phyloP scores from a whole-genome alignment of 2,113 vertebrate genomes.

The Menidia beryllina region DNA sequence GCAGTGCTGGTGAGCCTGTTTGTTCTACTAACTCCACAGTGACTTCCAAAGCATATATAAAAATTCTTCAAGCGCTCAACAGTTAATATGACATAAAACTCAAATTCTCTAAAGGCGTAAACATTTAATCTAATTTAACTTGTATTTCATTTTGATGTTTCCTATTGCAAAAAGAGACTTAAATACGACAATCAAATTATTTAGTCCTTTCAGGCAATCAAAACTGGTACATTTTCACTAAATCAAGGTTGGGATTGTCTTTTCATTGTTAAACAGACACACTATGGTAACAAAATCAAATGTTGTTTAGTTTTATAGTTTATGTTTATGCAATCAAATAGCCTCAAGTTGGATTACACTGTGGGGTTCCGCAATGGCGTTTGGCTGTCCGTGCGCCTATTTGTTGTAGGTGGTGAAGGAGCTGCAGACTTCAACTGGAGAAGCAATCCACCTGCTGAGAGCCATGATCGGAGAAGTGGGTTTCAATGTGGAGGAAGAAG shows the following conservation, averaged over 20 bases:
- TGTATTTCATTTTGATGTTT: slow-evolving; percentile 3
- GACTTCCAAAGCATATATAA: background rate
- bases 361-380: background rate
- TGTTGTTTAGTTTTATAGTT: background rate
- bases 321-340: background rate
- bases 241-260: too few species aligned
- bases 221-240: too few species aligned
- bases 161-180: background rate
- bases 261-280: too few species aligned
- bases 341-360: background rate
- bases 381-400: background rate
- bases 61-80: too few species aligned
- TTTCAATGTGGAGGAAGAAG: slow-evolving; percentile 89
- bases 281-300: background rate
- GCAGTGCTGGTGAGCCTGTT: slow-evolving; percentile 86
- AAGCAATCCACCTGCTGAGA: slow-evolving; percentile 90
- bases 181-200: background rate
- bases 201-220: too few species aligned
- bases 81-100: too few species aligned
- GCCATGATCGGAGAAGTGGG: slow-evolving; percentile 93
- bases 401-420: slow-evolving; percentile 89
- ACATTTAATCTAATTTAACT: background rate
- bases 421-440: slow-evolving; percentile 89
- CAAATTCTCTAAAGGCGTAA: too few species aligned
- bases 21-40: slow-evolving; percentile 17